These are phyloP conservation scores for Triplophysa yarkandensis DNA, from an alignment of 2,797 vertebrate genomes.

Conservation along the genomic window DNA sequence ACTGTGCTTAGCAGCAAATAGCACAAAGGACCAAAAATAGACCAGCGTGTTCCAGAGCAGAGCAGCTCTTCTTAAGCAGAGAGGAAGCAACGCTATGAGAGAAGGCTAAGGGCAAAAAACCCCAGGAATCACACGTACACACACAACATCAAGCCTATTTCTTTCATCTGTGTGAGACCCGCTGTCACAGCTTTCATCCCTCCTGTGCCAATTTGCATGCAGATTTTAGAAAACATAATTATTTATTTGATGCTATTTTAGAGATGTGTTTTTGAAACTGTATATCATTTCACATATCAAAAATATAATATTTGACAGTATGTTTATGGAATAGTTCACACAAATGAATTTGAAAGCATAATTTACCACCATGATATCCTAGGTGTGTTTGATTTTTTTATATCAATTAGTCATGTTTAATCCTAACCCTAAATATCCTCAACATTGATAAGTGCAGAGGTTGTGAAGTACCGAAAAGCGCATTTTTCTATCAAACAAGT, in stretches of 20 bases:
- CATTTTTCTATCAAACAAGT: too few relatives aligned
- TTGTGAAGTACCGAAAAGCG: too few relatives aligned
- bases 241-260: neutral
- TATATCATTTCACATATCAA: neutral
- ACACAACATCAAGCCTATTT: conserved; percentile 41
- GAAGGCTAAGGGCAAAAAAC: conserved; percentile 42
- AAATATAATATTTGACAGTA: neutral
- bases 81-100: conserved; percentile 57
- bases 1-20: conserved; percentile 78
- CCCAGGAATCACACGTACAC: conserved; percentile 42
- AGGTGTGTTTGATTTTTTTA: too few relatives aligned
- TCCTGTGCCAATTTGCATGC: neutral
- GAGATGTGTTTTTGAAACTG: neutral
- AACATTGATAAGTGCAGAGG: too few relatives aligned
- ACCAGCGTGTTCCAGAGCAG: conserved; percentile 75
- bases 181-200: neutral
- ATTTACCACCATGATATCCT: too few relatives aligned
- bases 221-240: neutral
- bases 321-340: too few relatives aligned
- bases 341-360: too few relatives aligned
- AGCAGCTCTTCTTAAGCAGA: conserved; percentile 72
- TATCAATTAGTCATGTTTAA: too few relatives aligned
- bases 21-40: conserved; percentile 84
- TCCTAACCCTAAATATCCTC: too few relatives aligned
- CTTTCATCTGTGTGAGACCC: neutral